Evolutionary conservation across 2,113 vertebrate species (phyloP).

Genomic region (Tragelaphus imberbis): DNA sequence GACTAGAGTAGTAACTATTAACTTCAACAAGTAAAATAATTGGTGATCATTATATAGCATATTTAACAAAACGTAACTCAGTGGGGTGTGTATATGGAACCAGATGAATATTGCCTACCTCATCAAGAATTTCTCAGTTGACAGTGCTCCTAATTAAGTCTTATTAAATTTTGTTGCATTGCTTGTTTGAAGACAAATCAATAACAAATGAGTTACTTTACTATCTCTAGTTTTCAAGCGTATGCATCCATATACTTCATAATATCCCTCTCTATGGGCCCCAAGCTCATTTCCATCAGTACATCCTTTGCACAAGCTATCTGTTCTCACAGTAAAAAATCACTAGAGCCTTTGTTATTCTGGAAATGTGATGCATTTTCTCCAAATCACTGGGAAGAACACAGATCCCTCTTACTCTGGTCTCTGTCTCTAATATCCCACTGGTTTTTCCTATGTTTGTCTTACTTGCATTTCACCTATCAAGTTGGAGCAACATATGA

Average conservation of each 20-base stretch:
- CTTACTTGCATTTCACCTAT: background rate
- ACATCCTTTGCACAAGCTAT: background rate
- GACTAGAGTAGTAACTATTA: background rate
- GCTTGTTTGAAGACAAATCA: background rate
- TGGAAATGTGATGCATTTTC: background rate
- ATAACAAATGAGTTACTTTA: background rate
- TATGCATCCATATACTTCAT: background rate
- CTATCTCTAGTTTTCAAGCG: background rate
- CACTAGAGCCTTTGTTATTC: background rate
- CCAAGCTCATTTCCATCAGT: background rate
- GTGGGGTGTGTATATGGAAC: background rate
- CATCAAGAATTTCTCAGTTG: background rate
- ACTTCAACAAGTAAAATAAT: conserved; percentile 42
- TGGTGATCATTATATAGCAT: background rate
- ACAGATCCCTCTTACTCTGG: background rate
- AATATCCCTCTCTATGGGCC: background rate
- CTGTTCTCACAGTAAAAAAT: background rate
- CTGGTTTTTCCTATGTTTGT: background rate
- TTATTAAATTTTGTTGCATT: background rate
- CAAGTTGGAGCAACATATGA: background rate
- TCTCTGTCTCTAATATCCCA: background rate
- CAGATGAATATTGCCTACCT: background rate
- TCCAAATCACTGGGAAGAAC: background rate
- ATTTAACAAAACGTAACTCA: background rate
- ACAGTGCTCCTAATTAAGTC: background rate